These are phyloP conservation scores for Colistium nudipinnis DNA, from an alignment of 2,113 vertebrate genomes.

Conservation along the genomic window DNA sequence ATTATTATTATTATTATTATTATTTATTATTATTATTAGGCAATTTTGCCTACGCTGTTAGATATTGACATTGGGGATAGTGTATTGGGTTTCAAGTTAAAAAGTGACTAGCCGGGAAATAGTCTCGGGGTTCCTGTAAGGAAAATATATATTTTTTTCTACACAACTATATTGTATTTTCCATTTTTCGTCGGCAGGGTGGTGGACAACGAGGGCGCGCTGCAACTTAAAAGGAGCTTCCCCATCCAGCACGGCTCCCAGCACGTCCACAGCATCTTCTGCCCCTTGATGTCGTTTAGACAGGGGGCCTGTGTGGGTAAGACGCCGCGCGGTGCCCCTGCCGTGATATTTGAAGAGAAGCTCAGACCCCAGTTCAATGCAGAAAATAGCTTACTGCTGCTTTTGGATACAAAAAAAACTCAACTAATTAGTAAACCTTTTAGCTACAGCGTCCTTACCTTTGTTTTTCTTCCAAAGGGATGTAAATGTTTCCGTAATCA, in stretches of 20 bases:
- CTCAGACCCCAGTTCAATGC: conserved; percentile 31
- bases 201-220: conserved; percentile 91
- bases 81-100: too few species aligned
- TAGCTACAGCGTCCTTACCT: not conserved
- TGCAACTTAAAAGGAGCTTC: conserved; percentile 92
- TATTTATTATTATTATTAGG: too few species aligned
- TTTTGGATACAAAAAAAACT: not conserved
- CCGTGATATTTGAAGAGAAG: conserved; percentile 34
- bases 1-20: too few species aligned
- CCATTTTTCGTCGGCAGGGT: conserved; percentile 78
- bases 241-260: conserved; percentile 89
- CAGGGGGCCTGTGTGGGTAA: conserved; percentile 94
- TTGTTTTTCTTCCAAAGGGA: not conserved
- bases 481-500: not conserved
- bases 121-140: too few species aligned
- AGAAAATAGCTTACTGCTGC: conserved; percentile 29
- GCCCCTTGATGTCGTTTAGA: conserved; percentile 95
- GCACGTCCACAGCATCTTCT: conserved; percentile 92
- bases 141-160: conserved; percentile 23
- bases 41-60: too few species aligned
- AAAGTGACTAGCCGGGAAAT: too few species aligned
- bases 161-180: not conserved
- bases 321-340: conserved; percentile 45
- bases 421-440: conserved; percentile 4
- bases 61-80: too few species aligned